Percentiles rank a stretch among this genome's conserved stretches.
These are phyloP conservation scores for Megalurothrips usitatus DNA, from an alignment of 2,888 invertebrate genomes.

Conservation along the genomic window DNA sequence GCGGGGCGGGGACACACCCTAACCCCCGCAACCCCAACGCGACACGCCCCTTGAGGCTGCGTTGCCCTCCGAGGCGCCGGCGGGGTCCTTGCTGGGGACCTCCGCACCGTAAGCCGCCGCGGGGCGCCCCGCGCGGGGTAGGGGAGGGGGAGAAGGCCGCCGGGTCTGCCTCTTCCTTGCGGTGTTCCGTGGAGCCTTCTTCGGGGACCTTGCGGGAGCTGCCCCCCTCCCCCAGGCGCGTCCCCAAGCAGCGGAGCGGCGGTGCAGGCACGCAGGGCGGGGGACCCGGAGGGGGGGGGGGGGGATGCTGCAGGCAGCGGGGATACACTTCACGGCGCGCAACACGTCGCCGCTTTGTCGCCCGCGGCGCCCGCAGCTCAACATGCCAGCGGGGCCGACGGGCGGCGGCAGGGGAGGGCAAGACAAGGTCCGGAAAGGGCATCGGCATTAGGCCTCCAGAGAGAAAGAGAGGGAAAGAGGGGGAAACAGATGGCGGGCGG, in stretches of 20 bases:
- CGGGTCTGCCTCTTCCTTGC: background rate
- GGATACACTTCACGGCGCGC: constrained; percentile 14
- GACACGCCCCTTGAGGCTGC: too few relatives aligned
- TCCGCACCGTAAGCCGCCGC: background rate
- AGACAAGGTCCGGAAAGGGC: background rate
- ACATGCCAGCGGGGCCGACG: background rate
- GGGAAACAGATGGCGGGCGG: too few relatives aligned
- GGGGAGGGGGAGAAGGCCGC: background rate
- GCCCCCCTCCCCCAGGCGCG: background rate
- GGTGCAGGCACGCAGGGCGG: background rate
- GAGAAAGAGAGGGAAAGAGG: too few relatives aligned
- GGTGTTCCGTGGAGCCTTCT: background rate
- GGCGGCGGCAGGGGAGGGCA: background rate
- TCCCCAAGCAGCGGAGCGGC: background rate
- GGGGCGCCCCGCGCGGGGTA: background rate
- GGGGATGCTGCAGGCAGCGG: background rate
- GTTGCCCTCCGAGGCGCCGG: too few relatives aligned
- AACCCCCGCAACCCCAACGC: background rate
- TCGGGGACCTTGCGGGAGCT: background rate
- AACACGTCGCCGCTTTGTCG: constrained; percentile 21
- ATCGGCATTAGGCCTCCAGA: too few relatives aligned
- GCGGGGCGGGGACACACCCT: background rate
- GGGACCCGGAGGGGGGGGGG: background rate
- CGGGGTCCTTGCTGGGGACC: too few relatives aligned
- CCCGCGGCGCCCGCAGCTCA: background rate